Conservation (phyloP, 2,113 vertebrate species). For the Carassius carassius region DNA sequence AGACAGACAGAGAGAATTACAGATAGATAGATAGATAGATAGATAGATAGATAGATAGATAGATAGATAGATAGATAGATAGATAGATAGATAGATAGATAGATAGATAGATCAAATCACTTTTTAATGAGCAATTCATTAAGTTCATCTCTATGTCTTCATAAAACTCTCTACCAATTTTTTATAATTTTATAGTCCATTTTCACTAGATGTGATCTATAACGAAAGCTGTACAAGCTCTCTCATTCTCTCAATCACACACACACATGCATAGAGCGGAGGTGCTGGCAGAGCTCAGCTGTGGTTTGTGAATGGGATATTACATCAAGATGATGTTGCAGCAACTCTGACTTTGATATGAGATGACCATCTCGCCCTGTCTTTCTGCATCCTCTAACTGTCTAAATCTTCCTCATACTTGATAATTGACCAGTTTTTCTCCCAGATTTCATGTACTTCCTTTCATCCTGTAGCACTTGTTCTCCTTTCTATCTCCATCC, state of each 20-base stretch:
- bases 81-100: background rate
- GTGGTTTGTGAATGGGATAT: slow-evolving; percentile 55
- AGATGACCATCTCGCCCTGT: background rate
- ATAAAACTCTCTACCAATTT: background rate
- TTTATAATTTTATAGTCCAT: background rate
- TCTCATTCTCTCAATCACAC: background rate
- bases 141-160: background rate
- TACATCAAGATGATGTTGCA: slow-evolving; percentile 49
- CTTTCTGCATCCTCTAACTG: slow-evolving; percentile 1
- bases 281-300: slow-evolving; percentile 52
- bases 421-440: background rate
- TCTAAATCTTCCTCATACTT: background rate
- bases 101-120: background rate
- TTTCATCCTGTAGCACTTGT: slow-evolving; percentile 8
- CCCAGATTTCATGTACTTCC: background rate
- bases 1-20: background rate
- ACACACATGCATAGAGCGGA: slow-evolving; percentile 6
- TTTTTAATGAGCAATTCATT: background rate
- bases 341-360: background rate
- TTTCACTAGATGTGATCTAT: slow-evolving; percentile 1
- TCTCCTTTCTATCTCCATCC: slow-evolving; percentile 4
- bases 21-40: background rate
- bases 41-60: background rate
- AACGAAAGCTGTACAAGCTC: background rate
- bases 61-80: too few species aligned